Evolutionary conservation across 37 sponge, comb jelly and placozoan genomes (phyloP).

Genomic region (Sycon ciliatum): DNA sequence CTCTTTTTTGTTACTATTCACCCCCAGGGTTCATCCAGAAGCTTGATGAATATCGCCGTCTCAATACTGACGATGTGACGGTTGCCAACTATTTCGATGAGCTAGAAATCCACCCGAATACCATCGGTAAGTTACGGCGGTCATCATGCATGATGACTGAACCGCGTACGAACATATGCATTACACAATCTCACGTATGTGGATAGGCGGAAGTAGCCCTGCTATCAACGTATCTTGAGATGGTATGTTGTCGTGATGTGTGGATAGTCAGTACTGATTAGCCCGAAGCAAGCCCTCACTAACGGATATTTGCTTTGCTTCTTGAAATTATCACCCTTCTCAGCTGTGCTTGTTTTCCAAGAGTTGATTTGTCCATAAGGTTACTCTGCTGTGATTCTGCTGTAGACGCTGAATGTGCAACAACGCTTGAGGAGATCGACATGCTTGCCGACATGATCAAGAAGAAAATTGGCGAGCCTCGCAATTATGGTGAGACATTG

Average conservation of each 20-base stretch:
- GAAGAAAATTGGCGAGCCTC: constrained; percentile 60
- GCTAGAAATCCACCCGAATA: constrained; percentile 75
- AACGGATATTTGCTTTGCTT: no score
- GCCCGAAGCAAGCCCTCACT: no score
- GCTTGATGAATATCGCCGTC: constrained; percentile 40
- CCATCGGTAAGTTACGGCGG: constrained; percentile 30
- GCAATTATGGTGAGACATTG: constrained; percentile 62
- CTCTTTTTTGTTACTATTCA: background rate
- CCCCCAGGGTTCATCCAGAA: constrained; percentile 43
- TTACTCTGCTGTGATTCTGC: no score
- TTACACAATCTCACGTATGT: no score
- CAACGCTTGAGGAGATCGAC: background rate
- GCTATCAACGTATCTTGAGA: no score
- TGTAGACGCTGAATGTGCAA: background rate
- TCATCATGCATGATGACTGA: background rate
- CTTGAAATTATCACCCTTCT: no score
- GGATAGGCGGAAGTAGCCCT: no score
- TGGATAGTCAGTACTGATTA: no score
- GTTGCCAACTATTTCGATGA: constrained; percentile 93
- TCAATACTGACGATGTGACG: constrained; percentile 76
- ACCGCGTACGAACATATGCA: background rate
- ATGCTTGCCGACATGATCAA: constrained; percentile 45
- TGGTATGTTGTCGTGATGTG: no score
- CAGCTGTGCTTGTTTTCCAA: no score
- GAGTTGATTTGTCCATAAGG: no score